Evolutionary conservation across 1,140 invertebrate genomes (phyloP).

Genomic region (Scaptomyza pallida): DNA sequence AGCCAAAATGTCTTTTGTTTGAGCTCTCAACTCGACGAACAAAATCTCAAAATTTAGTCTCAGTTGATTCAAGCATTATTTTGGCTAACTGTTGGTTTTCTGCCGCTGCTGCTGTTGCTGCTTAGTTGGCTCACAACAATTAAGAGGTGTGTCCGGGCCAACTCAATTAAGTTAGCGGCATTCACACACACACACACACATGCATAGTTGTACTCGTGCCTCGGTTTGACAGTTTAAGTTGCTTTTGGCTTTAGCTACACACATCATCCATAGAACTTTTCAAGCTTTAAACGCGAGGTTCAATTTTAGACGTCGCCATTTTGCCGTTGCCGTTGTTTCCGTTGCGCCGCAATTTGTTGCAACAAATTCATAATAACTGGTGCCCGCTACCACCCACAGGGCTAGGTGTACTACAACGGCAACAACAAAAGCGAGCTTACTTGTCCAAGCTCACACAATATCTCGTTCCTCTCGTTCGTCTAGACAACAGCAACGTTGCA

Average conservation of each 20-base stretch:
- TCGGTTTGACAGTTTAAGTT: not conserved
- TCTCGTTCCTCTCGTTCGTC: constrained; percentile 17
- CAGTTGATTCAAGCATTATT: constrained; percentile 27
- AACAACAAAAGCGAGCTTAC: constrained; percentile 12
- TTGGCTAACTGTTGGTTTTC: constrained; percentile 72
- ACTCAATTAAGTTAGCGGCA: constrained; percentile 64
- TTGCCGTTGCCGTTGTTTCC: constrained; percentile 38
- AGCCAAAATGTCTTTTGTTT: constrained; percentile 5
- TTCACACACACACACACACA: not conserved
- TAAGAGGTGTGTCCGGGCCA: constrained; percentile 70
- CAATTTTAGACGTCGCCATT: constrained; percentile 45
- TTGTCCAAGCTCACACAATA: constrained; percentile 30
- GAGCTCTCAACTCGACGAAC: not conserved
- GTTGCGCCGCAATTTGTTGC: constrained; percentile 61
- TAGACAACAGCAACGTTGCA: not conserved
- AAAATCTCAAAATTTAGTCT: not conserved
- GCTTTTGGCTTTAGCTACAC: not conserved
- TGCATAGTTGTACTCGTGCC: not conserved
- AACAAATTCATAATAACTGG: constrained; percentile 73
- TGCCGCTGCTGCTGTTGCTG: constrained; percentile 59
- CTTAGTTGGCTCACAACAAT: constrained; percentile 51
- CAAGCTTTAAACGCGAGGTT: constrained; percentile 9
- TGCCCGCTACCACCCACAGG: constrained; percentile 78
- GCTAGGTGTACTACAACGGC: constrained; percentile 54
- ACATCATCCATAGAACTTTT: constrained; percentile 48